phyloP scores from a whole-genome alignment of 2,113 vertebrate species.

The Phylloscopus whistleri region DNA sequence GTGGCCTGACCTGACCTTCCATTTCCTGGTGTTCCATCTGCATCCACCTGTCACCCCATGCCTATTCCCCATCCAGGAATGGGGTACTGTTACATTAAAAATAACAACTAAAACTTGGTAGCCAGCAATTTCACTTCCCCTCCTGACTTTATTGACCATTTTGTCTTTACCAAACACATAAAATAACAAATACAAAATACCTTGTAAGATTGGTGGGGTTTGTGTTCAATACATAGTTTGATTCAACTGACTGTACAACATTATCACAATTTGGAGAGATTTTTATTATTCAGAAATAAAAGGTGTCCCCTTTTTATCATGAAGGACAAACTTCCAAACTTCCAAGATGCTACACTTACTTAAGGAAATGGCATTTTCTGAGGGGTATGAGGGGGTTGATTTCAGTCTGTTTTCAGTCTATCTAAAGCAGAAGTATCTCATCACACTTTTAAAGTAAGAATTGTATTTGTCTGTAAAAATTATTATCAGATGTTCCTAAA shows the following conservation, averaged over 20 bases:
- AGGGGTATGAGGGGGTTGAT: background rate
- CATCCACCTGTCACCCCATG: background rate
- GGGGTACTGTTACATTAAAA: slow-evolving; percentile 15
- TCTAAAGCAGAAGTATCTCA: background rate
- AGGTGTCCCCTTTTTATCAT: background rate
- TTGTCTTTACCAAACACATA: background rate
- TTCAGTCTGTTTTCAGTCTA: background rate
- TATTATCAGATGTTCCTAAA: background rate
- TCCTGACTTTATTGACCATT: background rate
- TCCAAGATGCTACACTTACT: background rate
- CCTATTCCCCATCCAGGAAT: background rate
- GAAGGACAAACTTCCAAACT: background rate
- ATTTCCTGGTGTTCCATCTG: background rate
- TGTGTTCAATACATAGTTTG: background rate
- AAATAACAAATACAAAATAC: background rate
- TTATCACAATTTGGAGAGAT: background rate
- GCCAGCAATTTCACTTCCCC: background rate
- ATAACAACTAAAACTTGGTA: background rate
- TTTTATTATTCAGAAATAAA: background rate
- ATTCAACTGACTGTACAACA: background rate
- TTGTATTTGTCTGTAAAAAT: background rate
- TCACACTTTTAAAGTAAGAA: background rate
- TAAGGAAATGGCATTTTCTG: background rate
- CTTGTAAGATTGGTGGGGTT: background rate
- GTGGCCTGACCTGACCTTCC: slow-evolving; percentile 21